phyloP scores from a whole-genome alignment of 2,797 vertebrate genomes.

The Graptemys geographica region DNA sequence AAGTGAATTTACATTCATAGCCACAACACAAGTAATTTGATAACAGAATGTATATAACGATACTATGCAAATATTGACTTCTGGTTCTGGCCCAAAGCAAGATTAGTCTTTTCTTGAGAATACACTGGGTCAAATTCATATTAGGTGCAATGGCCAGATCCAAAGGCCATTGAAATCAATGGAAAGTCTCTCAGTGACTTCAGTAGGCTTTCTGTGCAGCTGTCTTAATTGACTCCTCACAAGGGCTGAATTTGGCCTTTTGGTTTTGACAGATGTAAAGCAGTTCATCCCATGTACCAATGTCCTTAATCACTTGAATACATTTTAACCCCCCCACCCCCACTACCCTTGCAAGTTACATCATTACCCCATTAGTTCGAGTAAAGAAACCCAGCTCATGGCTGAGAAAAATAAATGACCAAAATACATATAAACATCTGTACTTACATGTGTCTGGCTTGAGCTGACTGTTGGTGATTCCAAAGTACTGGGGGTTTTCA shows the following conservation, averaged over 20 bases:
- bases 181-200: conserved; percentile 51
- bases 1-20: conserved; percentile 33
- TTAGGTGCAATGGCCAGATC: neutral
- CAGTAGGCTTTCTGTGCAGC: neutral
- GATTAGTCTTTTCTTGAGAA: conserved; percentile 49
- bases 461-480: conserved; percentile 94
- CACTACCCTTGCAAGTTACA: conserved; percentile 1
- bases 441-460: conserved; percentile 99
- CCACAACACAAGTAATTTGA: neutral
- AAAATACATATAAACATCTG: conserved; percentile 55
- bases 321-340: conserved; percentile 2
- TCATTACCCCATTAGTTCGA: neutral
- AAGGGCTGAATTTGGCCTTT: conserved; percentile 38
- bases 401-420: conserved; percentile 20
- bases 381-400: conserved; percentile 38
- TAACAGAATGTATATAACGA: neutral
- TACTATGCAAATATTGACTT: neutral
- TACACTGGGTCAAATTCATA: neutral
- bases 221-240: neutral
- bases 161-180: conserved; percentile 74
- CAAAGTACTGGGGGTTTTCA: conserved; percentile 99
- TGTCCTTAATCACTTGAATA: neutral
- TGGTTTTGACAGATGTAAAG: conserved; percentile 52
- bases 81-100: conserved; percentile 9
- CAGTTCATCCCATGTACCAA: neutral